Base-by-base conservation (phyloP, 2,888 invertebrate genomes). In the Caenorhabditis virilis region DNA sequence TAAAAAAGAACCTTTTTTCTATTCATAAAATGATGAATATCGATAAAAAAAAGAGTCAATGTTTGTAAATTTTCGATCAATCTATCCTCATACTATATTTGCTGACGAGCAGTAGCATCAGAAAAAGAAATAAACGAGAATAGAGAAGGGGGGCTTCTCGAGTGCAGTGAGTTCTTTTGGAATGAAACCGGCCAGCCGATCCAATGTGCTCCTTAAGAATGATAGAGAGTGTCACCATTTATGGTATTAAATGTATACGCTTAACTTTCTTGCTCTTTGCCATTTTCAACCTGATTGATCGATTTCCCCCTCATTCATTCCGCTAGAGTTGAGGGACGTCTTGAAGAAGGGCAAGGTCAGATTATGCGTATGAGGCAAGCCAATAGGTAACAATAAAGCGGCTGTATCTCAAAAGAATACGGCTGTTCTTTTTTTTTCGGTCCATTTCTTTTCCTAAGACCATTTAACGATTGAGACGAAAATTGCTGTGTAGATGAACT, bases 331-430 rank as follows among this genome's bases (percentile, higher is more conserved):
- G 41, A 46, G 18, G 53, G 52, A 55, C 50, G 55, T 61, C 50
- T 61, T 51, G 45, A 54, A 53, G 57, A 63, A 57, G 63, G 63
- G 57, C 63, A 63, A 63, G 63, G 63, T 63, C 63, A 63, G 56
- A 60, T 53, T 9, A 59, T 53, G 59, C 60, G 45, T 53, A 45
- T 38, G 53, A 56, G 56, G 48, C 48, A 62, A 62, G 62, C 15
- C 15, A 42, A 22, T 20, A 23, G 42, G 43, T 45, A 45, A 45
- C 52, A 53, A 57, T 55, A 63, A 33, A 43, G 51, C 51, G 39
- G 50, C 47, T 47, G 53, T 48, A 52, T 45, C 48, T 46, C 51
- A 56, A 52, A 51, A 55, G 39, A 38, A 38, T 42, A 43, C 48
- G 39, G 26, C 46, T 54, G 25, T 26, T 43, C 22, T 25, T 61